Evolutionary conservation across 2,113 vertebrate genomes (phyloP).

Genomic region (Phylloscopus trochilus): DNA sequence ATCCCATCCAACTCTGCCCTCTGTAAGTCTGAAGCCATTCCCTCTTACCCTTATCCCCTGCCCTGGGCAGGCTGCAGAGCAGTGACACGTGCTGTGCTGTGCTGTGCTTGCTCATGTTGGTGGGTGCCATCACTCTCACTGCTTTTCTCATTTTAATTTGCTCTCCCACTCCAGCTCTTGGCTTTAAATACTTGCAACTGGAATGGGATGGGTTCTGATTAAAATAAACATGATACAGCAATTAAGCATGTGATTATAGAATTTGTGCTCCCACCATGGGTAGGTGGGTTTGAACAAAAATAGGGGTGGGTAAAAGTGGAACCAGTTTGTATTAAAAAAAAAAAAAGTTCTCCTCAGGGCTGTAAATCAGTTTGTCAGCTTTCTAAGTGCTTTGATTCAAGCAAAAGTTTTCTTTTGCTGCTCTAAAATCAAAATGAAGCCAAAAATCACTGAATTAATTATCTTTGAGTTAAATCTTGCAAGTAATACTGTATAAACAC

Average conservation of each 20-base stretch:
- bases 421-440: conserved; percentile 5
- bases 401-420: neutral
- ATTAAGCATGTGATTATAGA: neutral
- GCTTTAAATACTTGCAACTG: neutral
- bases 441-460: conserved; percentile 38
- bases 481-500: conserved; percentile 58
- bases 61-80: neutral
- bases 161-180: neutral
- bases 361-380: neutral
- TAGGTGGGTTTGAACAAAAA: neutral
- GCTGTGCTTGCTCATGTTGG: neutral
- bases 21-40: neutral
- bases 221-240: neutral
- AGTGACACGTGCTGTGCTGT: neutral
- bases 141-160: neutral
- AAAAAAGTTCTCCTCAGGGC: neutral
- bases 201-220: neutral
- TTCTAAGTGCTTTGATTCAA: neutral
- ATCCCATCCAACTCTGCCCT: neutral
- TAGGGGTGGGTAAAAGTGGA: neutral
- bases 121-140: neutral
- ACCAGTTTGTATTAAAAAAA: neutral
- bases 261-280: neutral
- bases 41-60: neutral
- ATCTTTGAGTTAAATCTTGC: conserved; percentile 46